Conservation (phyloP, 2,888 invertebrate species). For the Oligia latruncula region DNA sequence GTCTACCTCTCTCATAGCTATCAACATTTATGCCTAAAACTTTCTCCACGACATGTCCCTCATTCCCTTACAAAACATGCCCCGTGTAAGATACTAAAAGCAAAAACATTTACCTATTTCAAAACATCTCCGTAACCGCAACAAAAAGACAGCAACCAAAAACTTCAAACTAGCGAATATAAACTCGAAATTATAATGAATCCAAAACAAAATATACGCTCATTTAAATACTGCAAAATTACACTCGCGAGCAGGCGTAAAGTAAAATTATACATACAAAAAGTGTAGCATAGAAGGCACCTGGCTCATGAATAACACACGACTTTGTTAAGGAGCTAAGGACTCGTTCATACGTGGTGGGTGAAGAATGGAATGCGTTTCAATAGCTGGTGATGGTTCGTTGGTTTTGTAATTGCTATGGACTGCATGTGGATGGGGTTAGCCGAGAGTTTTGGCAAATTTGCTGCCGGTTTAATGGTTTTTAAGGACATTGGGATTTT, state of each 20-base stretch:
- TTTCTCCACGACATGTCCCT: fast-evolving
- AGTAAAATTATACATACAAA: constrained; percentile 68
- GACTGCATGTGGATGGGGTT: not conserved
- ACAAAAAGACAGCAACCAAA: not conserved
- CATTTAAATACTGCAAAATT: constrained; percentile 64
- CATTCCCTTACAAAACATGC: not conserved
- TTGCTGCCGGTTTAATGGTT: not conserved
- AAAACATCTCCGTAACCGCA: not conserved
- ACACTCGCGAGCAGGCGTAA: constrained; percentile 58
- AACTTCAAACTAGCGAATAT: constrained; percentile 25
- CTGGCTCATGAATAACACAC: constrained; percentile 71
- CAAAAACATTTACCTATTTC: not conserved
- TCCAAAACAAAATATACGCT: constrained; percentile 58
- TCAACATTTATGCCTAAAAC: not conserved
- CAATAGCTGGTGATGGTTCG: not conserved
- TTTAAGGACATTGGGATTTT: not conserved
- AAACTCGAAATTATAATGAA: constrained; percentile 40
- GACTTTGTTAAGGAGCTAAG: constrained; percentile 67
- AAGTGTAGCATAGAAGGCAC: constrained; percentile 71
- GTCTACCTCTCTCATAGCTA: not conserved
- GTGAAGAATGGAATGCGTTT: constrained; percentile 18
- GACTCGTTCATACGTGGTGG: constrained; percentile 51
- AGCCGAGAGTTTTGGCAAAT: not conserved
- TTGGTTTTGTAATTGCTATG: not conserved
- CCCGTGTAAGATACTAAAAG: too few relatives aligned